A percentile compares a stretch with the other conserved stretches of the same genome.
Evolutionary conservation across 2,888 invertebrate species (phyloP).

Genomic region (Mechanitis messenoides): DNA sequence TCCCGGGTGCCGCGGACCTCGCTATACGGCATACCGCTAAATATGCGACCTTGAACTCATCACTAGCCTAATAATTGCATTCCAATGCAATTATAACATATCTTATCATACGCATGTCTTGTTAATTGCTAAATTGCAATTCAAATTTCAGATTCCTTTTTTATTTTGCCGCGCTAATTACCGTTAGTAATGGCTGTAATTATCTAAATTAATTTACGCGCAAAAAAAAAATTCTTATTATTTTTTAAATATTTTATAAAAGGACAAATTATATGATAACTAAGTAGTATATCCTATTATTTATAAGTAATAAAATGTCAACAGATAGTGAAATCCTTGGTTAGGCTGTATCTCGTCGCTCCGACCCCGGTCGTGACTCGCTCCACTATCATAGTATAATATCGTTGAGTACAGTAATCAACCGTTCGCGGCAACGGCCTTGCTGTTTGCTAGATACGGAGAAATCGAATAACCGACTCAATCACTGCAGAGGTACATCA

Average conservation of each 20-base stretch:
- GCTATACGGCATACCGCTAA: conserved; percentile 31
- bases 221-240: no score
- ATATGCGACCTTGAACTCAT: conserved; percentile 68
- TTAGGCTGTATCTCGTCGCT: conserved; percentile 40
- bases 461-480: conserved; percentile 48
- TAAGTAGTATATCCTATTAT: no score
- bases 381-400: conserved; percentile 15
- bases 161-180: no score
- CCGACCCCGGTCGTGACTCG: conserved; percentile 55
- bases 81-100: conserved; percentile 20
- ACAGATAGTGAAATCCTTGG: conserved; percentile 41
- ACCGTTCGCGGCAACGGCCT: conserved; percentile 65
- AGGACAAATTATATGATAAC: no score
- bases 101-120: conserved; percentile 6
- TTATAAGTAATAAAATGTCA: background rate
- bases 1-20: conserved; percentile 58
- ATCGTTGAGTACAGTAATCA: conserved; percentile 49
- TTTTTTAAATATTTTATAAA: no score
- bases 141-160: no score
- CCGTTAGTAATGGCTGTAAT: no score
- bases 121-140: background rate
- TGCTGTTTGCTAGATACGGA: conserved; percentile 59
- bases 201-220: no score
- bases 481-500: conserved; percentile 38
- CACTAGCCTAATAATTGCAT: conserved; percentile 50